A percentile compares a stretch with the other conserved stretches of the same genome.
Evolutionary conservation across 2,888 invertebrate genomes (phyloP).

Genomic region (Horisme vitalbata): DNA sequence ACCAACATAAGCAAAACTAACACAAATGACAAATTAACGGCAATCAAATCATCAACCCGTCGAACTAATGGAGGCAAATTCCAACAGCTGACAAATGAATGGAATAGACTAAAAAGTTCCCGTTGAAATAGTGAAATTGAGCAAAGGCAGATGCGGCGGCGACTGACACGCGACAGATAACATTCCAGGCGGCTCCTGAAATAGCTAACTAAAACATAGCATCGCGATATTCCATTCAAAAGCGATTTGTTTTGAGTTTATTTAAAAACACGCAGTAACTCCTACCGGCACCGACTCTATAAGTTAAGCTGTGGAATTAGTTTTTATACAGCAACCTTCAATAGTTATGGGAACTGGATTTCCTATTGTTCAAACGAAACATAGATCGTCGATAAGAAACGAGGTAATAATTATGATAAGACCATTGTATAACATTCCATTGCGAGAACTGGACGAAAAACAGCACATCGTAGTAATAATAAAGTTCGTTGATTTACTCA

Average conservation of each 20-base stretch:
- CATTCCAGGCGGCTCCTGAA: constrained; percentile 22
- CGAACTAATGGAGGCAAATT: constrained; percentile 7
- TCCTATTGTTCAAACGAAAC: constrained; percentile 13
- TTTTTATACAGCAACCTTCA: constrained; percentile 14
- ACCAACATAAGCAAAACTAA: constrained; percentile 1
- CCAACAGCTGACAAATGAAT: constrained; percentile 8
- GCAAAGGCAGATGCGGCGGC: constrained; percentile 25
- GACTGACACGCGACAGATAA: constrained; percentile 35
- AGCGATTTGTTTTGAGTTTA: neutral
- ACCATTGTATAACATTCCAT: constrained; percentile 12
- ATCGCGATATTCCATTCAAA: constrained; percentile 11
- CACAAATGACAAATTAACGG: constrained; percentile 10
- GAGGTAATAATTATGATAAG: constrained; percentile 18
- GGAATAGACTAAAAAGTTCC: constrained; percentile 3
- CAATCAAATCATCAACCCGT: constrained; percentile 2
- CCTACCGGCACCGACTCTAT: neutral
- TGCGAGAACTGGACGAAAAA: constrained; percentile 13
- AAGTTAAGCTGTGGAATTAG: neutral
- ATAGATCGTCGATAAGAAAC: constrained; percentile 20
- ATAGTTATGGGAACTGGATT: constrained; percentile 15
- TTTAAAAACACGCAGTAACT: neutral
- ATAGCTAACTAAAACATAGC: constrained; percentile 6
- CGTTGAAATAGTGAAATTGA: constrained; percentile 9
- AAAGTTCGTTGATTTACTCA: constrained; percentile 1
- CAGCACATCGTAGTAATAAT: constrained; percentile 1